A percentile compares a stretch with the other conserved stretches of the same genome.
phyloP scores from a whole-genome alignment of 1,140 invertebrate genomes.

The Drosophila kohkoa region DNA sequence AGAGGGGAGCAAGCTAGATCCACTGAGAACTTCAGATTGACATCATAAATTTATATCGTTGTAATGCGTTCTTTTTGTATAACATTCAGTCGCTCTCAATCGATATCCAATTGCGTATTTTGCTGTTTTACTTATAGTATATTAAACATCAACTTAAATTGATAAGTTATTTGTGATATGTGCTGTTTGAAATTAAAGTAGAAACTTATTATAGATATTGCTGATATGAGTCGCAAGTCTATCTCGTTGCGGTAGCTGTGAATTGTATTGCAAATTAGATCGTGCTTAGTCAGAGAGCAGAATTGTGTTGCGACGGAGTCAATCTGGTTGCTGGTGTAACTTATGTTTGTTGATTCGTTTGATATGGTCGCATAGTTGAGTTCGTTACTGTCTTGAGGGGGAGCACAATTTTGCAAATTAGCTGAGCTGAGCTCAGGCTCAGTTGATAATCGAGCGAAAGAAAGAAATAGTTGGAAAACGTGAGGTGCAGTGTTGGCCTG shows the following conservation, averaged over 20 bases:
- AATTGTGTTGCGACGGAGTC: neutral
- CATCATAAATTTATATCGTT: too few relatives aligned
- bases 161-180: too few relatives aligned
- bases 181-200: too few relatives aligned
- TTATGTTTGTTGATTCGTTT: conserved; percentile 14
- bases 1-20: too few relatives aligned
- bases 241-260: neutral
- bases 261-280: neutral
- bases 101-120: too few relatives aligned
- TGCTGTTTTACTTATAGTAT: too few relatives aligned
- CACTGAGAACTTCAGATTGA: too few relatives aligned
- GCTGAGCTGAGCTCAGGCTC: neutral
- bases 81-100: too few relatives aligned
- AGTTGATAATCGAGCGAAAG: neutral
- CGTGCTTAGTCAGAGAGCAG: neutral
- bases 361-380: conserved; percentile 12
- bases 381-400: conserved; percentile 3
- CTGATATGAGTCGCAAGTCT: too few relatives aligned
- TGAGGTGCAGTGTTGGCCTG: conserved; percentile 3
- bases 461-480: conserved; percentile 20
- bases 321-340: neutral
- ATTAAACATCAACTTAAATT: too few relatives aligned
- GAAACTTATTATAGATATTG: too few relatives aligned
- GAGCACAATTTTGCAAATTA: conserved; percentile 37
- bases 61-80: too few relatives aligned